Percentiles rank a stretch among this genome's conserved stretches.
Conservation (phyloP, 2,113 vertebrate species). For the Hiodon alosoides region DNA sequence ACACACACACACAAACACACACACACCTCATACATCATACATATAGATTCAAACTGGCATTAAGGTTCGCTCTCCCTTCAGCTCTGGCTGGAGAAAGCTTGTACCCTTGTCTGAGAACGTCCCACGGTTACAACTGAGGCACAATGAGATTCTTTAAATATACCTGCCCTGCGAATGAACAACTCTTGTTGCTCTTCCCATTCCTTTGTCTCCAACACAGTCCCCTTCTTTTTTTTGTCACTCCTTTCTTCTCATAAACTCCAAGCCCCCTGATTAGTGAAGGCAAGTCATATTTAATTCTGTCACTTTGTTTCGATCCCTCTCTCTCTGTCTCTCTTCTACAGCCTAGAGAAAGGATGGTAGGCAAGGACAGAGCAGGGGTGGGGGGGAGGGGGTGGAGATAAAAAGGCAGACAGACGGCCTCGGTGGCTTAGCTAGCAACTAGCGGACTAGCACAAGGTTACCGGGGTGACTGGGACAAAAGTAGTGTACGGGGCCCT, state of each 20-base stretch:
- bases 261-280: conserved; percentile 18
- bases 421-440: neutral
- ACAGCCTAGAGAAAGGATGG: conserved; percentile 13
- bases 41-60: neutral
- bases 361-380: neutral
- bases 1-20: conserved; percentile 1
- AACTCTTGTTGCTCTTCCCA: neutral
- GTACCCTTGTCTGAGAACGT: too few relatives aligned
- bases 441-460: neutral
- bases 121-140: too few relatives aligned
- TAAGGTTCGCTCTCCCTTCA: neutral
- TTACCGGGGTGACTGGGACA: neutral
- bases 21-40: neutral
- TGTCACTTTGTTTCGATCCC: conserved; percentile 25
- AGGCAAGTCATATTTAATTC: conserved; percentile 29
- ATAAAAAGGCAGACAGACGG: conserved; percentile 4
- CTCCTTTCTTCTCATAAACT: conserved; percentile 20
- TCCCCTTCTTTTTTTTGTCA: conserved; percentile 5
- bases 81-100: too few relatives aligned
- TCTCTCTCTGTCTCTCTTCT: conserved; percentile 2
- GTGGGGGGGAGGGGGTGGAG: neutral
- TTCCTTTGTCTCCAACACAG: too few relatives aligned
- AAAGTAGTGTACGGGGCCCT: neutral
- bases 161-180: neutral
- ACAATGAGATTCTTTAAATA: neutral